These are phyloP conservation scores for Stegana nigrithorax DNA, from an alignment of 2,888 invertebrate genomes.

Conservation along the genomic window DNA sequence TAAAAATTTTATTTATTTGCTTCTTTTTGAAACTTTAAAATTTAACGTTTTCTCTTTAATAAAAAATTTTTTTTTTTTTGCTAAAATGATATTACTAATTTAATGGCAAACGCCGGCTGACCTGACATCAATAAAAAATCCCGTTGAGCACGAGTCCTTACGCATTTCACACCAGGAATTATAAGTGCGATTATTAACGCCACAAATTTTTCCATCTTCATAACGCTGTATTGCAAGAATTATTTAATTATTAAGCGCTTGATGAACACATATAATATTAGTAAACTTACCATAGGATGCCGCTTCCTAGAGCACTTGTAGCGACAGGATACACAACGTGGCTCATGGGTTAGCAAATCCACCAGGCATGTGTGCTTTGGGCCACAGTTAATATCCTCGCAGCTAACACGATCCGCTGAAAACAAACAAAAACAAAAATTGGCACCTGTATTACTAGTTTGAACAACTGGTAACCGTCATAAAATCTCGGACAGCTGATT, in stretches of 20 bases:
- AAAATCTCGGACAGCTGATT: not conserved
- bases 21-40: slow-evolving; percentile 8
- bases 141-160: slow-evolving; percentile 80
- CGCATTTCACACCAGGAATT: slow-evolving; percentile 84
- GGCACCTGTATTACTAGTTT: too few species aligned
- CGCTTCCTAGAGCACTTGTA: slow-evolving; percentile 72
- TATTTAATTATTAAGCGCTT: not conserved
- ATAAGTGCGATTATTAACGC: slow-evolving; percentile 80
- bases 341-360: slow-evolving; percentile 74
- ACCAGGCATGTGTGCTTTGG: slow-evolving; percentile 77
- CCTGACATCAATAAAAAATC: slow-evolving; percentile 78
- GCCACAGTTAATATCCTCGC: slow-evolving; percentile 76
- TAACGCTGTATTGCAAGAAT: slow-evolving; percentile 49
- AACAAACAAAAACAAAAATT: slow-evolving; percentile 36
- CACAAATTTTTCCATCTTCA: slow-evolving; percentile 73
- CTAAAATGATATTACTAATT: slow-evolving; percentile 9
- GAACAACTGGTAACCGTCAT: too few species aligned
- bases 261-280: slow-evolving; percentile 28
- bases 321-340: slow-evolving; percentile 79
- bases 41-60: slow-evolving; percentile 19
- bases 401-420: slow-evolving; percentile 75
- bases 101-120: slow-evolving; percentile 74
- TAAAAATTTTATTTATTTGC: slow-evolving; percentile 28
- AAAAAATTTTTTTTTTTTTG: slow-evolving; percentile 13
- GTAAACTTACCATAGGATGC: slow-evolving; percentile 53